phyloP scores from a whole-genome alignment of 2,797 vertebrate species.

The Anguilla marmorata region DNA sequence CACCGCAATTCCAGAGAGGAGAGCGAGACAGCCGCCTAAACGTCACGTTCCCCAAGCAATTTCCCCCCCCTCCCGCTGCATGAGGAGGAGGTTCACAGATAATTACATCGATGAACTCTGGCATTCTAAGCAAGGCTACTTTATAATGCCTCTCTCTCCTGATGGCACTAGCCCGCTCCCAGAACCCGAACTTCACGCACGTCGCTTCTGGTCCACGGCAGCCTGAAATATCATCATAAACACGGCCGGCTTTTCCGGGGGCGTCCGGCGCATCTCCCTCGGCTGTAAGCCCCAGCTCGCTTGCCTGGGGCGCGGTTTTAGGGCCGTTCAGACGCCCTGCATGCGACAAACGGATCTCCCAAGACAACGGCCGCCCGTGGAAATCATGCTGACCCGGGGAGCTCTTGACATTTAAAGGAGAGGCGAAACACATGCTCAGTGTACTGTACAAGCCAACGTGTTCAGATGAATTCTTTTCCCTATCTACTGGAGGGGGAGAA shows the following conservation, averaged over 20 bases:
- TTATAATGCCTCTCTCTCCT: slow-evolving; percentile 11
- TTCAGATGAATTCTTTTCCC: not conserved
- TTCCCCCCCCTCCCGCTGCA: not conserved
- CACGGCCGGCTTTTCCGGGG: not conserved
- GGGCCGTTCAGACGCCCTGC: not conserved
- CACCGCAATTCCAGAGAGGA: not conserved
- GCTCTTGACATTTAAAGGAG: slow-evolving; percentile 3
- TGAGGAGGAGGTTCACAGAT: slow-evolving; percentile 4
- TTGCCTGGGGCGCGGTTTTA: not conserved
- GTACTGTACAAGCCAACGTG: not conserved
- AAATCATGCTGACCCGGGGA: slow-evolving; percentile 5
- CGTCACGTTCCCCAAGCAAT: slow-evolving; percentile 23
- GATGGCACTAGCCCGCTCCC: not conserved
- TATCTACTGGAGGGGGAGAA: not conserved
- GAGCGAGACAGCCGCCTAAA: not conserved
- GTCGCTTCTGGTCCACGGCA: slow-evolving; percentile 14
- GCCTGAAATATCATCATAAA: slow-evolving; percentile 23
- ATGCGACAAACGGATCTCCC: not conserved
- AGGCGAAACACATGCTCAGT: not conserved
- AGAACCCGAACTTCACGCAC: slow-evolving; percentile 14
- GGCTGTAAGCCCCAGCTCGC: not conserved
- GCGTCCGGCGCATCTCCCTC: not conserved
- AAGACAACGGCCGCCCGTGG: not conserved
- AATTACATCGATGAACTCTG: slow-evolving; percentile 11
- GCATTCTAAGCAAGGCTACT: slow-evolving; percentile 10